Conservation (phyloP, 2,888 invertebrate genomes). For the Megastigmus dorsalis region DNA sequence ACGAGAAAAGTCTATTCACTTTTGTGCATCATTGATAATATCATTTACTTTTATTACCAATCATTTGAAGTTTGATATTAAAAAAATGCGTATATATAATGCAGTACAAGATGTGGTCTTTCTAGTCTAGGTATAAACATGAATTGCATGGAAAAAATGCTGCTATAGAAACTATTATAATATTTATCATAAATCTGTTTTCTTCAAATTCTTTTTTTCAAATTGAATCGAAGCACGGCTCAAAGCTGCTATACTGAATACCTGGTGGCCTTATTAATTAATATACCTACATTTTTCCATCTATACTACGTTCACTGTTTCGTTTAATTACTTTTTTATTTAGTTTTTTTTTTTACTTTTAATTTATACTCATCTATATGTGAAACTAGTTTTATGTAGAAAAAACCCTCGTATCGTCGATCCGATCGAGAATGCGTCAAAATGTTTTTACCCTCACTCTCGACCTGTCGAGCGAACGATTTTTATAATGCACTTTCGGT, state of each 20-base stretch:
- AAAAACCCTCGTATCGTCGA: slow-evolving; percentile 63
- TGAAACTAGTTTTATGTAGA: slow-evolving; percentile 61
- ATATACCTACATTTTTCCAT: too few species aligned
- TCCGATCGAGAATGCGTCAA: slow-evolving; percentile 56
- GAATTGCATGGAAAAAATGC: too few species aligned
- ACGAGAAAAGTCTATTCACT: too few species aligned
- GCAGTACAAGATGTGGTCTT: too few species aligned
- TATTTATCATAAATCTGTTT: too few species aligned
- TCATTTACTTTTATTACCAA: too few species aligned
- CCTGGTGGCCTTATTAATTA: slow-evolving; percentile 27
- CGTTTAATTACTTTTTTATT: slow-evolving; percentile 21
- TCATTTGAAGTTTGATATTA: background rate
- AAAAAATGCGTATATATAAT: background rate
- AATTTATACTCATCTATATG: slow-evolving; percentile 47
- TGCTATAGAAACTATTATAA: too few species aligned
- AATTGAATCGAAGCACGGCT: slow-evolving; percentile 33
- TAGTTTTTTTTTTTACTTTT: slow-evolving; percentile 21
- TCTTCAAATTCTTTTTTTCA: too few species aligned
- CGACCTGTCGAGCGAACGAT: slow-evolving; percentile 60
- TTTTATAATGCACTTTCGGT: slow-evolving; percentile 73
- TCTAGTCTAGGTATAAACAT: too few species aligned
- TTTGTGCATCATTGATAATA: too few species aligned
- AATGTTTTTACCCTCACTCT: slow-evolving; percentile 52
- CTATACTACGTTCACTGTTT: slow-evolving; percentile 36
- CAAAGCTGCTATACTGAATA: slow-evolving; percentile 18